Evolutionary conservation across 2,113 vertebrate species (phyloP).

Genomic region (Mola mola): DNA sequence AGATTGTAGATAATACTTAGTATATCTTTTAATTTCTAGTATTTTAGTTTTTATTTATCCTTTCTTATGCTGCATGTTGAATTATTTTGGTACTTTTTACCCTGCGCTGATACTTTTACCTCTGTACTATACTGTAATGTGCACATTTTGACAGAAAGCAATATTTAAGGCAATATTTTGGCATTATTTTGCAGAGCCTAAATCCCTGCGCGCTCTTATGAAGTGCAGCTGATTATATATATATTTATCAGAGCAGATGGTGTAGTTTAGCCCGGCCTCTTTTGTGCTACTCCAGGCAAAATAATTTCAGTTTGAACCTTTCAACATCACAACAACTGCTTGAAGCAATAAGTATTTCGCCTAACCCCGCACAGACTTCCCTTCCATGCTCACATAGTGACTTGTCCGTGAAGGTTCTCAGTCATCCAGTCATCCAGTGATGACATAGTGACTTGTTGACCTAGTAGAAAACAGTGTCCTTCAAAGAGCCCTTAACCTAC

Average conservation of each 20-base stretch:
- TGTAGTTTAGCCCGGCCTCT: conserved; percentile 32
- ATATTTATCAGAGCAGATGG: conserved; percentile 69
- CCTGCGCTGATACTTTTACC: too few relatives aligned
- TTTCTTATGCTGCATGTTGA: too few relatives aligned
- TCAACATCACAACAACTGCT: conserved; percentile 13
- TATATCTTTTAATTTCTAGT: too few relatives aligned
- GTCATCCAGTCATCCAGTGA: too few relatives aligned
- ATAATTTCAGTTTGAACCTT: conserved; percentile 38
- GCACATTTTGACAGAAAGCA: conserved; percentile 35
- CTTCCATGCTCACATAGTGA: background rate
- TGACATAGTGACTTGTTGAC: conserved; percentile 9
- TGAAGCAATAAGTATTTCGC: background rate
- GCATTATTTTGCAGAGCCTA: conserved; percentile 36
- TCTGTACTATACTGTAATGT: too few relatives aligned
- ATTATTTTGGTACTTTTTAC: too few relatives aligned
- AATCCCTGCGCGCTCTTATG: conserved; percentile 46
- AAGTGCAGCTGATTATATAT: conserved; percentile 61
- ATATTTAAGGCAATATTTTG: conserved; percentile 36
- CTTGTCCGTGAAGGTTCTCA: too few relatives aligned
- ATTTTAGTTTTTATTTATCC: too few relatives aligned
- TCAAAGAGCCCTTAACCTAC: background rate
- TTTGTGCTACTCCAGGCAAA: conserved; percentile 32
- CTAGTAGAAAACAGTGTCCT: background rate
- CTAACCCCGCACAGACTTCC: background rate
- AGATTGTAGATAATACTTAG: too few relatives aligned